These are phyloP conservation scores for Drosophila helvetica DNA, from an alignment of 2,888 invertebrate species.

Conservation along the genomic window DNA sequence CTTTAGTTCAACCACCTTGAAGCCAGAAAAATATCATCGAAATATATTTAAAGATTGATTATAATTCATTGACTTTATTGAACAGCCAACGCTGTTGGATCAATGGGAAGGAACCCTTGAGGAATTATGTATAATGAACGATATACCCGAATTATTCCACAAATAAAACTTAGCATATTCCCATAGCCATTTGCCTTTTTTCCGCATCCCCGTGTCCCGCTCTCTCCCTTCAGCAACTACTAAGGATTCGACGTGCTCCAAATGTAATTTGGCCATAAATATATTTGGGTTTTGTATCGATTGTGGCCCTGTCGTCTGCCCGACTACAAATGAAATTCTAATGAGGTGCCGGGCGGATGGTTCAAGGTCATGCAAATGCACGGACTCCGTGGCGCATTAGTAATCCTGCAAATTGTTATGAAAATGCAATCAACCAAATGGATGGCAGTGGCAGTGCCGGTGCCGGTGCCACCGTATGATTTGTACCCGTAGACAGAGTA, in stretches of 20 bases:
- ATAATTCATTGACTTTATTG: background rate
- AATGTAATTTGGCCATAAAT: constrained; percentile 41
- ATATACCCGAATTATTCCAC: constrained; percentile 30
- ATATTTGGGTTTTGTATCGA: constrained; percentile 34
- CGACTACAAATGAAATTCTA: constrained; percentile 47
- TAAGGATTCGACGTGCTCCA: constrained; percentile 29
- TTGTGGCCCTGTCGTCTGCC: constrained; percentile 23
- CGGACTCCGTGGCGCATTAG: constrained; percentile 56
- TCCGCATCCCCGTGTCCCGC: background rate
- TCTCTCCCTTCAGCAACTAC: background rate
- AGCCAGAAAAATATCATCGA: background rate
- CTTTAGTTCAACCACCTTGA: background rate
- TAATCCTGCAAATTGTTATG: constrained; percentile 60
- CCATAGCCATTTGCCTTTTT: constrained; percentile 9
- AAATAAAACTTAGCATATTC: constrained; percentile 45
- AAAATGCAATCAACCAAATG: constrained; percentile 74
- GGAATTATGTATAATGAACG: constrained; percentile 19
- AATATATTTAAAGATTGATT: background rate
- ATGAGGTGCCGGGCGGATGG: constrained; percentile 20
- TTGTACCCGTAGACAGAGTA: background rate
- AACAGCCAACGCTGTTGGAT: background rate
- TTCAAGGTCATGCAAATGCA: constrained; percentile 44
- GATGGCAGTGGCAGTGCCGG: constrained; percentile 11
- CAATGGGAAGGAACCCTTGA: constrained; percentile 21
- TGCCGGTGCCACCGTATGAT: constrained; percentile 1